Evolutionary conservation across 2,113 vertebrate genomes (phyloP).

Genomic region (Probosciger aterrimus): DNA sequence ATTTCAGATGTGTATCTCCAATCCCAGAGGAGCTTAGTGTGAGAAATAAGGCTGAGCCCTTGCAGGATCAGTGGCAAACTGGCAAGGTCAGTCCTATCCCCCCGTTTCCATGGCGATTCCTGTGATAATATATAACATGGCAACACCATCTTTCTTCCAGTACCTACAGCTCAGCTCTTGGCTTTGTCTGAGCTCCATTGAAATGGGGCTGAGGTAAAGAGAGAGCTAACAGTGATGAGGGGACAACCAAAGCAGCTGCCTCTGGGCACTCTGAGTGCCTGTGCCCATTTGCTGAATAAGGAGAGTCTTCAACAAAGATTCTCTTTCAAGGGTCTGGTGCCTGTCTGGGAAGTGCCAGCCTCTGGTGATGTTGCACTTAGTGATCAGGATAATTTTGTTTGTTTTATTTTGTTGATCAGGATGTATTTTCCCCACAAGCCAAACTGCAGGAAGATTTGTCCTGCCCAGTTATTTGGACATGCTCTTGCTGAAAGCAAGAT

Average conservation of each 20-base stretch:
- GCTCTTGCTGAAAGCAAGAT: background rate
- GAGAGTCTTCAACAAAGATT: background rate
- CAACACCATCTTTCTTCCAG: background rate
- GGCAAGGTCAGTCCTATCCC: slow-evolving; percentile 46
- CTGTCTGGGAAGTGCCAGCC: background rate
- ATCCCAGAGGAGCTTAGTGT: background rate
- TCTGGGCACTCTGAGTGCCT: accelerated
- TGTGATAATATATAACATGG: background rate
- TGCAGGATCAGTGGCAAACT: slow-evolving; percentile 25
- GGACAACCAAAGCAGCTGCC: background rate
- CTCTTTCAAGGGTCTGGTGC: background rate
- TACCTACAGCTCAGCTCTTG: slow-evolving; percentile 1
- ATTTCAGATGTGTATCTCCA: background rate
- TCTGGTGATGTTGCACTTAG: background rate
- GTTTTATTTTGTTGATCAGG: background rate
- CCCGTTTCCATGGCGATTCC: slow-evolving; percentile 48
- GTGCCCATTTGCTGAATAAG: background rate
- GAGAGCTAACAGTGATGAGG: background rate
- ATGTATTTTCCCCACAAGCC: background rate
- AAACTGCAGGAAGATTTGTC: background rate
- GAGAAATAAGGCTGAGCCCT: slow-evolving; percentile 34
- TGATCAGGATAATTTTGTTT: accelerated
- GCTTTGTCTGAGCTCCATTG: slow-evolving; percentile 5
- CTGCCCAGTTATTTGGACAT: background rate
- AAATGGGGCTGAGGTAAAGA: background rate